Evolutionary conservation across 2,797 vertebrate species (phyloP).

Genomic region (Sebastes kiyomatsui): DNA sequence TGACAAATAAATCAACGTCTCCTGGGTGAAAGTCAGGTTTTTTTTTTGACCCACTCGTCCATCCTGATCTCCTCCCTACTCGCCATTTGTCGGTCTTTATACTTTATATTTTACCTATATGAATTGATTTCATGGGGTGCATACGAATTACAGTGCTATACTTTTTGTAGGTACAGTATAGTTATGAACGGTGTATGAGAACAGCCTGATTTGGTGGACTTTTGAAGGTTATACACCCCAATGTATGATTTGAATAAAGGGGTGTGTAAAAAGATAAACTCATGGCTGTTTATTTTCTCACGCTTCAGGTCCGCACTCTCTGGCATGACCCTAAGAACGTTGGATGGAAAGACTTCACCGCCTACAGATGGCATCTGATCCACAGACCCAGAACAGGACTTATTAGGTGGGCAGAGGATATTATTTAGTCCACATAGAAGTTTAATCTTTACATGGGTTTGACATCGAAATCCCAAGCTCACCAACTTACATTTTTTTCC

Average conservation of each 20-base stretch:
- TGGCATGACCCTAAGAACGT: constrained; percentile 97
- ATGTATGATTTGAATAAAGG: not conserved
- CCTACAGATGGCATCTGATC: constrained; percentile 98
- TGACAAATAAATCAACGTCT: too few species aligned
- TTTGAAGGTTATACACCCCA: not conserved
- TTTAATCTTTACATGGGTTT: not conserved
- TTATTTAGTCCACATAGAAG: not conserved
- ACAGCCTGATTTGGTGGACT: not conserved
- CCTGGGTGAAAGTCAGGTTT: rapidly evolving
- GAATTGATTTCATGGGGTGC: too few species aligned
- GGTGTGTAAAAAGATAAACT: not conserved
- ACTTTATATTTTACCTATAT: too few species aligned
- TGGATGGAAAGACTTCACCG: constrained; percentile 99
- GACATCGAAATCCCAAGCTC: not conserved
- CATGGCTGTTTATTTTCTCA: not conserved
- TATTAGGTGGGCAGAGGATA: constrained; percentile 84
- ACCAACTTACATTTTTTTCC: not conserved
- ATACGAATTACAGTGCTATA: too few species aligned
- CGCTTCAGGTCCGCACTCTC: constrained; percentile 90
- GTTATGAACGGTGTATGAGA: too few species aligned
- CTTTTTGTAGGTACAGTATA: too few species aligned
- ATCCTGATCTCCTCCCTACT: too few species aligned
- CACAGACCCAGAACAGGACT: constrained; percentile 97
- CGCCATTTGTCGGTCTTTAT: too few species aligned
- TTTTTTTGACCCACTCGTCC: too few species aligned